Conservation (phyloP, 2,797 vertebrate genomes). For the Cryptoprocta ferox region DNA sequence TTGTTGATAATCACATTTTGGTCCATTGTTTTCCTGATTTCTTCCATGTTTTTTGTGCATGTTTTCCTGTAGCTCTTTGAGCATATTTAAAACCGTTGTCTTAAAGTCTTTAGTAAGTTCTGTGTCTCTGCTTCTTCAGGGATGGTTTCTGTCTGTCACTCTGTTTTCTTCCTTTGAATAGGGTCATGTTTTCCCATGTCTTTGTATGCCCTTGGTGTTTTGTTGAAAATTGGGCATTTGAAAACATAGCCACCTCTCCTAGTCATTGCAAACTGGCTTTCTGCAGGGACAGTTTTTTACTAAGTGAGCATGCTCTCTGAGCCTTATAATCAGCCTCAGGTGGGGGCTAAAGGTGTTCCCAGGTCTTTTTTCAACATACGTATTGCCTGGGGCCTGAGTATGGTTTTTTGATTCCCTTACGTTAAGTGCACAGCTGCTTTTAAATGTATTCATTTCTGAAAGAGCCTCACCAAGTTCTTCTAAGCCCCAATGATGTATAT, state of each 20-base stretch:
- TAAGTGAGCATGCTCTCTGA: background rate
- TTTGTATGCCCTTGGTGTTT: background rate
- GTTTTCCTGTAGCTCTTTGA: background rate
- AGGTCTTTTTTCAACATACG: background rate
- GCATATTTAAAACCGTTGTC: background rate
- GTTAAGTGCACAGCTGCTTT: background rate
- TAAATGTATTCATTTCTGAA: background rate
- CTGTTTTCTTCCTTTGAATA: background rate
- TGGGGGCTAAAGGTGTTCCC: background rate
- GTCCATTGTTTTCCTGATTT: background rate
- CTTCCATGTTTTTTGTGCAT: background rate
- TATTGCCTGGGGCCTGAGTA: background rate
- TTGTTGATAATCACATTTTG: background rate
- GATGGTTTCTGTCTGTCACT: background rate
- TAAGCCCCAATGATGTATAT: background rate
- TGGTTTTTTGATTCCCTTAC: background rate
- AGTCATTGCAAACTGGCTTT: background rate
- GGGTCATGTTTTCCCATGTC: background rate
- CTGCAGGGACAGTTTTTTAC: background rate
- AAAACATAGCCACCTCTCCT: background rate
- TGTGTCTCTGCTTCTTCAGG: background rate
- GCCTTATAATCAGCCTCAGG: background rate
- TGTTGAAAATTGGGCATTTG: constrained; percentile 10
- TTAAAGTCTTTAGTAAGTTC: background rate
- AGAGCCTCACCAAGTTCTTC: background rate